Conservation (phyloP, 2,113 vertebrate species). For the Pampusana beccarii region DNA sequence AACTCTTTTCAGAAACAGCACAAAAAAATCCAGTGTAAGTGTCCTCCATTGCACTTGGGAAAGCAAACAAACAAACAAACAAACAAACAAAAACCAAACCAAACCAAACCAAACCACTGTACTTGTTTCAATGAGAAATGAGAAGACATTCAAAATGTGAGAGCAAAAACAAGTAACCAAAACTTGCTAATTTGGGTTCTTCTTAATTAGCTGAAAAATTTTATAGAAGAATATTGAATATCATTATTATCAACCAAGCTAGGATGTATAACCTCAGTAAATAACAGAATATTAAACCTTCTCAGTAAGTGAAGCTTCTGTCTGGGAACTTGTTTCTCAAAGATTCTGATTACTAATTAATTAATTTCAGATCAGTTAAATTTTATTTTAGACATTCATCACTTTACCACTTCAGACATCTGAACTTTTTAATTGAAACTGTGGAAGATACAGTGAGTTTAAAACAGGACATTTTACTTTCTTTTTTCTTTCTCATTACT, state of each 20-base stretch:
- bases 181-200: background rate
- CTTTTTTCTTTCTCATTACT: background rate
- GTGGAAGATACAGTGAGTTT: background rate
- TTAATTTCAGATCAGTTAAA: background rate
- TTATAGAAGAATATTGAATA: background rate
- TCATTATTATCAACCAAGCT: accelerated
- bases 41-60: background rate
- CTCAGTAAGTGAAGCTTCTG: background rate
- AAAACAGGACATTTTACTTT: background rate
- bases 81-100: too few species aligned
- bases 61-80: too few species aligned
- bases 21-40: background rate
- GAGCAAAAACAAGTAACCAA: background rate
- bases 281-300: background rate
- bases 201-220: background rate
- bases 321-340: background rate
- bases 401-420: background rate
- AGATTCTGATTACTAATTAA: background rate
- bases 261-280: background rate
- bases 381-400: background rate
- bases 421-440: background rate
- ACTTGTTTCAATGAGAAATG: background rate
- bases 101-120: too few species aligned
- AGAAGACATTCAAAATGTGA: background rate
- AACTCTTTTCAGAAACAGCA: background rate